Percentiles rank a stretch among this genome's conserved stretches.
Conservation (phyloP, 2,113 vertebrate species). For the Pelmatolapia mariae region DNA sequence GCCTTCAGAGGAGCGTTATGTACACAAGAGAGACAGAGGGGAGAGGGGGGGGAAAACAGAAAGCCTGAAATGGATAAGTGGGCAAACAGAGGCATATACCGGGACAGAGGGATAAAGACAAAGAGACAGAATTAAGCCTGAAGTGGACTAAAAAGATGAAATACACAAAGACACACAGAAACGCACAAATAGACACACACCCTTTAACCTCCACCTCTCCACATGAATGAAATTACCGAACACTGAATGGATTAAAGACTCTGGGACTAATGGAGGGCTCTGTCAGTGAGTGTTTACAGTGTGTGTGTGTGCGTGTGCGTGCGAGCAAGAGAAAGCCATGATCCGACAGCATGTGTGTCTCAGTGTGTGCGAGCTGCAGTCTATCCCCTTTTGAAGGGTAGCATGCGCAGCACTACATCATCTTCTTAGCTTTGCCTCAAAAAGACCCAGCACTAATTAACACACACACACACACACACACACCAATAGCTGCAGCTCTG, state of each 20-base stretch:
- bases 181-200: not conserved
- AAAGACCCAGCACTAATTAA: not conserved
- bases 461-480: not conserved
- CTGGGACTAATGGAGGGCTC: not conserved
- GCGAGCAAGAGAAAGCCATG: not conserved
- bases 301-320: not conserved
- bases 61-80: not conserved
- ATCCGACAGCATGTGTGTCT: not conserved
- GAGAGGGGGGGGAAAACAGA: not conserved
- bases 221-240: slow-evolving; percentile 13
- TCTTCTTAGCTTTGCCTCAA: not conserved
- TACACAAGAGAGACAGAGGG: slow-evolving; percentile 50
- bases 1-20: slow-evolving; percentile 52
- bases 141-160: not conserved
- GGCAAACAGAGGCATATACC: not conserved
- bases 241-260: slow-evolving; percentile 8
- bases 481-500: no score
- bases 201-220: not conserved
- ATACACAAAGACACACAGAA: not conserved
- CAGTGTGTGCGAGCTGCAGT: not conserved
- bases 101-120: not conserved
- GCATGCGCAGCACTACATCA: slow-evolving; percentile 8
- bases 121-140: not conserved
- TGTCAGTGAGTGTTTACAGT: not conserved
- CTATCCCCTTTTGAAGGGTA: not conserved